Base-by-base conservation (phyloP, 2,888 invertebrate genomes). In the Arenicola marina region DNA sequence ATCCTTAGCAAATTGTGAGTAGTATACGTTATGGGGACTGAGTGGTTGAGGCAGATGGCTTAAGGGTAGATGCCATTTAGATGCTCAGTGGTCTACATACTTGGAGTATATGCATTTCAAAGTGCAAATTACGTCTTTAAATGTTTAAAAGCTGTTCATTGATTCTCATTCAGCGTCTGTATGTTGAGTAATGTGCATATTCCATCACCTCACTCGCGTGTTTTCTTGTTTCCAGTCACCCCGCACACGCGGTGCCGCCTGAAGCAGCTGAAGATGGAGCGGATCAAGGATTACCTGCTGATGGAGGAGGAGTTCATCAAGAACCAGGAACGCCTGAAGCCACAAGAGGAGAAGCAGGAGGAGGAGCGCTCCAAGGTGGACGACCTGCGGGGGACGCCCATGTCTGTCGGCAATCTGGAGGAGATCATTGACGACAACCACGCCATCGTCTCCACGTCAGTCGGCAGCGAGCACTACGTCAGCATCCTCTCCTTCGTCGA, bases 351-450 rank as follows among this genome's bases (percentile, higher is more conserved):
- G 78, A 96, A 97, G 81, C 96, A 98, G 80, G 99, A 99, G 85
- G 97, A 98, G 83, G 98, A 98, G 83, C 89, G 96, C 72, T 95
- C 94, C 0, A 96, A 96, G 86, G 98, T 99, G 44, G 99, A 99
- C 87, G 98, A 99, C 84, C 87, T 99, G 60, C 87, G 99, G 83
- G 98, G 99, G 51, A 97, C 98, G 34, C 99, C 99, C 0, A 99
- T 99, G 99, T 97, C 97, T 4, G 99, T 99, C 29, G 99, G 99
- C n/a, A 96, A 93, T 69, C 86, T 99, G 65, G 99, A 99, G 84
- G 99, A 99, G 86, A 97, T 99, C 65, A 99, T 99, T 75, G 99
- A 99, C 86, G 99, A 99, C 84, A 99, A 98, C 84, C 99, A 99
- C 85, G 99, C 99, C 2, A 99, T 99, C 82, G 99, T 99, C 0